phyloP scores from a whole-genome alignment of 2,888 invertebrate genomes.

The Diaperis boleti region DNA sequence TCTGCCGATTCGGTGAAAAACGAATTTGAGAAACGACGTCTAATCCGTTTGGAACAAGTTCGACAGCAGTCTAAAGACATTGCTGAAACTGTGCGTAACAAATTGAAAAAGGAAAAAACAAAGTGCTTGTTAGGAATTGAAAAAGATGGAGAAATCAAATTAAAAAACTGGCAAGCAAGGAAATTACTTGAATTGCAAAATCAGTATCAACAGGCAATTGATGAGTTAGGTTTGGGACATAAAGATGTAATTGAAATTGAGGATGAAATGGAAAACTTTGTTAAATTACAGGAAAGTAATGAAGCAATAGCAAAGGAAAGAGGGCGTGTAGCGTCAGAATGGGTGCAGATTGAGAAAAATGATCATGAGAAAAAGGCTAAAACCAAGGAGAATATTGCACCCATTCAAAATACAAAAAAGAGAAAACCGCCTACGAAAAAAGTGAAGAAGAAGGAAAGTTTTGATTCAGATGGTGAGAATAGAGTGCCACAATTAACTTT shows the following conservation, averaged over 20 bases:
- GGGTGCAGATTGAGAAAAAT: conserved; percentile 59
- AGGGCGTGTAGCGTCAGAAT: conserved; percentile 63
- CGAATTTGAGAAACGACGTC: conserved; percentile 70
- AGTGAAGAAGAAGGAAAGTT: conserved; percentile 36
- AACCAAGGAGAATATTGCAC: conserved; percentile 62
- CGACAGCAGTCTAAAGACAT: conserved; percentile 74
- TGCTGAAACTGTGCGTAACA: conserved; percentile 69
- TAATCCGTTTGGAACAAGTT: conserved; percentile 74
- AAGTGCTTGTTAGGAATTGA: conserved; percentile 68
- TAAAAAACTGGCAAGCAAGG: conserved; percentile 69
- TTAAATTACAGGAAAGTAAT: conserved; percentile 52
- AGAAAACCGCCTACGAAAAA: conserved; percentile 42
- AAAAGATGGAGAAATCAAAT: conserved; percentile 67
- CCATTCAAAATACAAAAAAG: conserved; percentile 32
- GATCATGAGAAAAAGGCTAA: conserved; percentile 53
- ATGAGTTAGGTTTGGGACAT: conserved; percentile 69
- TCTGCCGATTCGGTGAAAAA: conserved; percentile 69
- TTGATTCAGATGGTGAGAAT: conserved; percentile 33
- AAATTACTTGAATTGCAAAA: conserved; percentile 68
- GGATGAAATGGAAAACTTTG: conserved; percentile 57
- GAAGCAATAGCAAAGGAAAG: conserved; percentile 61
- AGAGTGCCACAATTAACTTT: conserved; percentile 7
- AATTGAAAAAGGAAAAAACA: conserved; percentile 68
- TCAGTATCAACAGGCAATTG: conserved; percentile 68
- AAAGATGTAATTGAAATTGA: conserved; percentile 64